Conservation (phyloP, 1,140 invertebrate species). For the Diabrotica undecimpunctata region DNA sequence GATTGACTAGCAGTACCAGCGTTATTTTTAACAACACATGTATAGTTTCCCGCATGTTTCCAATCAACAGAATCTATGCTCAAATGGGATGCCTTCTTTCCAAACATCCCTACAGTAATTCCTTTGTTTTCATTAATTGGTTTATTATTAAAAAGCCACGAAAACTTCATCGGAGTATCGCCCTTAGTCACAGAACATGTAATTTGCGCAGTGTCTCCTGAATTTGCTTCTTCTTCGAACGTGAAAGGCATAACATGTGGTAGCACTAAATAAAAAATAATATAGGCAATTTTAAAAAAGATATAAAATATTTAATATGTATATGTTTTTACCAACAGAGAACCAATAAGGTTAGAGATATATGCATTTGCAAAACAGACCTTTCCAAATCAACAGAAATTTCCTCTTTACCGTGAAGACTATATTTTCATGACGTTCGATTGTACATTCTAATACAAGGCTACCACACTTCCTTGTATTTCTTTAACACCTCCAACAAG, state of each 20-base stretch:
- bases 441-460: too few relatives aligned
- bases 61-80: slow-evolving; percentile 57
- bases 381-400: too few relatives aligned
- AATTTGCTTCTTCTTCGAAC: slow-evolving; percentile 61
- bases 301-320: too few relatives aligned
- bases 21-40: slow-evolving; percentile 58
- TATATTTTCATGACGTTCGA: too few relatives aligned
- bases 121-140: slow-evolving; percentile 41
- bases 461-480: too few relatives aligned
- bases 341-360: too few relatives aligned
- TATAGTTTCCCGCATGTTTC: slow-evolving; percentile 60
- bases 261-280: slow-evolving; percentile 37
- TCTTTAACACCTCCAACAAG: too few relatives aligned
- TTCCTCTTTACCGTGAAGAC: too few relatives aligned
- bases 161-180: slow-evolving; percentile 68
- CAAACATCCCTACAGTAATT: slow-evolving; percentile 47
- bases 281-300: slow-evolving; percentile 57
- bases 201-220: slow-evolving; percentile 65
- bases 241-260: slow-evolving; percentile 43
- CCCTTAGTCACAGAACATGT: slow-evolving; percentile 73
- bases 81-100: slow-evolving; percentile 55
- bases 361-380: too few relatives aligned
- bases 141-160: slow-evolving; percentile 52
- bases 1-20: slow-evolving; percentile 46
- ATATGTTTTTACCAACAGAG: too few relatives aligned